phyloP scores from a whole-genome alignment of 1,140 invertebrate genomes.

The Tetramorium simillimum region DNA sequence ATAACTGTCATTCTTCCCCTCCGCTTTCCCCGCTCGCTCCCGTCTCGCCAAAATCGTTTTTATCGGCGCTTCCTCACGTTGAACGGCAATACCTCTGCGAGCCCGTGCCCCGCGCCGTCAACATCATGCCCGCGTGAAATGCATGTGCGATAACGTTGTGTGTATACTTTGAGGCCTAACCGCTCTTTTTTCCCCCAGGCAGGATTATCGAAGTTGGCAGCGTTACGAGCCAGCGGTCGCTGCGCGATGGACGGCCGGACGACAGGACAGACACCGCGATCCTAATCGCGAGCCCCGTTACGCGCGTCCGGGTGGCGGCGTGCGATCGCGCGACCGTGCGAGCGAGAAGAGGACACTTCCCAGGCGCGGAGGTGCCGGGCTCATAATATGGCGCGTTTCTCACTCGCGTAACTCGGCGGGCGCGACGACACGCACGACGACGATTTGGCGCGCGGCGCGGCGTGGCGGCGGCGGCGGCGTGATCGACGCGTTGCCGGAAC shows the following conservation, averaged over 20 bases:
- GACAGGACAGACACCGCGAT: neutral
- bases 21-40: too few species aligned
- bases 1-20: neutral
- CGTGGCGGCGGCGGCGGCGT: neutral
- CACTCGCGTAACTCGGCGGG: neutral
- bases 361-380: neutral
- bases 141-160: too few species aligned
- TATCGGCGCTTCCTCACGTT: neutral
- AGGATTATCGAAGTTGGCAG: neutral
- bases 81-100: neutral
- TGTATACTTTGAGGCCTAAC: neutral
- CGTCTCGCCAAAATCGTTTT: too few species aligned
- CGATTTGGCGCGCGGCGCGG: neutral
- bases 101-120: neutral
- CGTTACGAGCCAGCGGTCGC: neutral
- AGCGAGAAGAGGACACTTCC: neutral
- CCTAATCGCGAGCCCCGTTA: neutral
- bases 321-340: neutral
- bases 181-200: neutral
- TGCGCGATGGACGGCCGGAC: neutral
- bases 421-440: neutral
- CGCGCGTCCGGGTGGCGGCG: neutral
- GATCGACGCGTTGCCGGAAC: neutral
- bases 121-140: neutral
- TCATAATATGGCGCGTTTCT: conserved; percentile 3